Evolutionary conservation across 2,797 vertebrate genomes (phyloP).

Genomic region (Botia kubotai): DNA sequence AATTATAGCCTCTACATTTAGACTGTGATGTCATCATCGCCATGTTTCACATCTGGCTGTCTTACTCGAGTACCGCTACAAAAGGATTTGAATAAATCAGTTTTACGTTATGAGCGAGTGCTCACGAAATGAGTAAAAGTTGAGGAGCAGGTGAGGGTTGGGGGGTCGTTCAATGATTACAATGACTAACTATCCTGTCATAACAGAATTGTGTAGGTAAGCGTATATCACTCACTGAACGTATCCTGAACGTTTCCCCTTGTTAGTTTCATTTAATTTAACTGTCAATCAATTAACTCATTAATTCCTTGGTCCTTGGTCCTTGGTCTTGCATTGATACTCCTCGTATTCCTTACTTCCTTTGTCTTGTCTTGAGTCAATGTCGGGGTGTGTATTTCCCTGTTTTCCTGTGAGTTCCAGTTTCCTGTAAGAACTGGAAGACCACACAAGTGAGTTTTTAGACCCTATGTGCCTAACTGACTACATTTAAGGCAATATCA

Average conservation of each 20-base stretch:
- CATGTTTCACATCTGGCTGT: conserved; percentile 43
- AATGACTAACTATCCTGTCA: not conserved
- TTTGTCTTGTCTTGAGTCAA: no score
- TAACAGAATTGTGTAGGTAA: not conserved
- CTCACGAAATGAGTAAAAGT: conserved; percentile 1
- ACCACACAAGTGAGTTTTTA: no score
- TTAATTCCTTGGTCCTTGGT: no score
- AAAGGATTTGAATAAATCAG: conserved; percentile 20
- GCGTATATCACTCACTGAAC: conserved; percentile 1
- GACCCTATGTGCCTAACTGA: no score
- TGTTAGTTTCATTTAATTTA: no score
- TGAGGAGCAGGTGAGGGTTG: not conserved
- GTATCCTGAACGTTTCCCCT: conserved; percentile 17
- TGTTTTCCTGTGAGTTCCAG: no score
- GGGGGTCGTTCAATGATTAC: conserved; percentile 11
- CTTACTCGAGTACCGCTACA: conserved; percentile 45
- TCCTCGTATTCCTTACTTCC: no score
- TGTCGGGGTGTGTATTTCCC: no score
- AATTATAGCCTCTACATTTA: conserved; percentile 79
- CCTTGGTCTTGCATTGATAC: no score
- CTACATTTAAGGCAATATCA: no score
- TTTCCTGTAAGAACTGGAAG: no score
- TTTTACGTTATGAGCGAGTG: conserved; percentile 28
- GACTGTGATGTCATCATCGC: conserved; percentile 62
- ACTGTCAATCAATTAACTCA: no score